phyloP scores from a whole-genome alignment of 1,140 invertebrate species.

The Euborellia annulipes region DNA sequence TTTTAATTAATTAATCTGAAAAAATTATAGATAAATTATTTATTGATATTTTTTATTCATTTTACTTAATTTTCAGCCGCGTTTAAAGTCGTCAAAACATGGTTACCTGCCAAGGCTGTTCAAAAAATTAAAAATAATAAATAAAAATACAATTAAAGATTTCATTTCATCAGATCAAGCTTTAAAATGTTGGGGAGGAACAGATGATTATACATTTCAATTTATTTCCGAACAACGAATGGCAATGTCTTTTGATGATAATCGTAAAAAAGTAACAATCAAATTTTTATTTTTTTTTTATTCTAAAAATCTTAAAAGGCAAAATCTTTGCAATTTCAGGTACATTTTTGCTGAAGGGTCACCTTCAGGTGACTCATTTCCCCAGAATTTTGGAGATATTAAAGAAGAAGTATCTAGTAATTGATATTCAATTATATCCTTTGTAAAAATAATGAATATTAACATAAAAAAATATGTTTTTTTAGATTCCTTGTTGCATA shows the following conservation, averaged over 20 bases:
- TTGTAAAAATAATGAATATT: background rate
- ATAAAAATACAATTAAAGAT: conserved; percentile 57
- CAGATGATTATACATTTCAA: conserved; percentile 52
- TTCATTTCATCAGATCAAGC: conserved; percentile 60
- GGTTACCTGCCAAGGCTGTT: conserved; percentile 75
- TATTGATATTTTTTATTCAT: conserved; percentile 6
- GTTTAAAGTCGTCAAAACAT: conserved; percentile 81
- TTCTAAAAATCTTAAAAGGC: background rate
- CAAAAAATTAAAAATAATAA: conserved; percentile 81
- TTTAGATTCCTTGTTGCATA: conserved; percentile 22
- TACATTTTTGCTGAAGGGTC: conserved; percentile 42
- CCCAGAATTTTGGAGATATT: conserved; percentile 21
- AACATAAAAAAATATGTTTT: no score
- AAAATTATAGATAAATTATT: conserved; percentile 2
- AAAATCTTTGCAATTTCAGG: conserved; percentile 21
- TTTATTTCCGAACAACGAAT: conserved; percentile 43
- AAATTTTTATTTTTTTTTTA: conserved; percentile 11
- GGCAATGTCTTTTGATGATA: conserved; percentile 19
- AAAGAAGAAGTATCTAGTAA: background rate
- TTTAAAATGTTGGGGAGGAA: conserved; percentile 68
- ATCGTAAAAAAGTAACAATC: conserved; percentile 34
- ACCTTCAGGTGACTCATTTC: conserved; percentile 29
- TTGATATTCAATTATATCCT: background rate
- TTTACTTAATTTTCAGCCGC: conserved; percentile 45
- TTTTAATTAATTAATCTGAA: no score